Percentiles rank a stretch among this genome's conserved stretches.
Evolutionary conservation across 1,140 invertebrate species (phyloP).

Genomic region (Laupala kohalensis): DNA sequence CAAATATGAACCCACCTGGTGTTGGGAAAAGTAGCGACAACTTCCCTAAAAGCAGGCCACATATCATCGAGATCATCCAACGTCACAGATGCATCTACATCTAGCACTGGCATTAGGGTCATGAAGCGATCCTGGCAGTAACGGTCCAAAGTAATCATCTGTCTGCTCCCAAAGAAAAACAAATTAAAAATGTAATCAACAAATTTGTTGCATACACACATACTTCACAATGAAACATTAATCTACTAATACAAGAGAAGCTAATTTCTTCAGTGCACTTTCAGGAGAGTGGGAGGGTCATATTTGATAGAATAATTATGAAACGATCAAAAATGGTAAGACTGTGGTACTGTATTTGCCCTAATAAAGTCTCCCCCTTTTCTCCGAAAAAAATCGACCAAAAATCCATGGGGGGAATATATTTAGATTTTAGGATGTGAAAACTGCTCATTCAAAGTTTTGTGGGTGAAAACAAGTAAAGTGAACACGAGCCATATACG

Average conservation of each 20-base stretch:
- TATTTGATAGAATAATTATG: too few species aligned
- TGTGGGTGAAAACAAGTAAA: too few species aligned
- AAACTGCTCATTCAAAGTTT: too few species aligned
- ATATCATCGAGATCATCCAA: constrained; percentile 40
- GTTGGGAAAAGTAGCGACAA: constrained; percentile 33
- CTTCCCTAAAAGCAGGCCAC: constrained; percentile 41
- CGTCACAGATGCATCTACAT: constrained; percentile 40
- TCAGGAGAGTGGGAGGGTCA: too few species aligned
- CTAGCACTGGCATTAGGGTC: constrained; percentile 44
- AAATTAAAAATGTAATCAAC: background rate
- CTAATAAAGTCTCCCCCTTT: too few species aligned
- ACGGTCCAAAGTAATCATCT: constrained; percentile 47
- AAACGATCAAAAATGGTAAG: too few species aligned
- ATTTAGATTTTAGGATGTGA: too few species aligned
- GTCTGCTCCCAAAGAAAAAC: constrained; percentile 26
- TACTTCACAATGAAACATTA: background rate
- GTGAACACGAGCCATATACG: too few species aligned
- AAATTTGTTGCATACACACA: background rate
- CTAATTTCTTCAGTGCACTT: too few species aligned
- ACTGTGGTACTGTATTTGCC: too few species aligned
- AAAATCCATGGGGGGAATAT: too few species aligned
- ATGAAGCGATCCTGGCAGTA: constrained; percentile 40
- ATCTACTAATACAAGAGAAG: constrained; percentile 5
- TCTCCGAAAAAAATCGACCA: too few species aligned
- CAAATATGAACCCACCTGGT: constrained; percentile 27